A percentile compares a stretch with the other conserved stretches of the same genome.
Evolutionary conservation across 2,797 vertebrate species (phyloP).

Genomic region (Manis javanica): DNA sequence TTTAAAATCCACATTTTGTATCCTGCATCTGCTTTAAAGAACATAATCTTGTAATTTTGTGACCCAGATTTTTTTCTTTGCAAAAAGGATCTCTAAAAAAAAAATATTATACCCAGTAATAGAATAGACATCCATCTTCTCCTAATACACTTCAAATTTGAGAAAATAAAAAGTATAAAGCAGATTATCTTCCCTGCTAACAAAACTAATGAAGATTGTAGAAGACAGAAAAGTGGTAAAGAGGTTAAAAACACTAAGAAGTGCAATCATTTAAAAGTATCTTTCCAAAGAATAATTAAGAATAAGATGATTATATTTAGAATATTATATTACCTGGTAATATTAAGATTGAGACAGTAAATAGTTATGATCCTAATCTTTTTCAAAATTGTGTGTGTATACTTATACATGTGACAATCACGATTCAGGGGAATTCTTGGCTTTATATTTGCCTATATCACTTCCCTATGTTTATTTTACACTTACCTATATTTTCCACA

Average conservation of each 20-base stretch:
- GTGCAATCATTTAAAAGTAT: background rate
- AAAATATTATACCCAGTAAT: background rate
- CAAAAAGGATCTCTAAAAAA: background rate
- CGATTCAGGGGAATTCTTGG: background rate
- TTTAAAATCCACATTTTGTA: background rate
- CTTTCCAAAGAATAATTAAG: background rate
- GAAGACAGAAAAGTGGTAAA: background rate
- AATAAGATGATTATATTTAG: conserved; percentile 6
- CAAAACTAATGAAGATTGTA: background rate
- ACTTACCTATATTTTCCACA: background rate
- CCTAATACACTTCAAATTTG: background rate
- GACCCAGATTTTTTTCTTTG: background rate
- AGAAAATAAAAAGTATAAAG: background rate
- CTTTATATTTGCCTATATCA: background rate
- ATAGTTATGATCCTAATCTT: background rate
- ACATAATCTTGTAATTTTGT: background rate
- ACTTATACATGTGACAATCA: background rate
- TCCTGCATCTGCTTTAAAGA: background rate
- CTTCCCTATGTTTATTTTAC: background rate
- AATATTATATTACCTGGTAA: background rate
- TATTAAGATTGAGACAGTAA: background rate
- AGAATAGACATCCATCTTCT: background rate
- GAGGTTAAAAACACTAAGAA: background rate
- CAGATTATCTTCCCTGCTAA: background rate
- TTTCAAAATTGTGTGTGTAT: background rate